These are phyloP conservation scores for Quadroppia sp. DNA, from an alignment of 2,888 invertebrate species.

Conservation along the genomic window DNA sequence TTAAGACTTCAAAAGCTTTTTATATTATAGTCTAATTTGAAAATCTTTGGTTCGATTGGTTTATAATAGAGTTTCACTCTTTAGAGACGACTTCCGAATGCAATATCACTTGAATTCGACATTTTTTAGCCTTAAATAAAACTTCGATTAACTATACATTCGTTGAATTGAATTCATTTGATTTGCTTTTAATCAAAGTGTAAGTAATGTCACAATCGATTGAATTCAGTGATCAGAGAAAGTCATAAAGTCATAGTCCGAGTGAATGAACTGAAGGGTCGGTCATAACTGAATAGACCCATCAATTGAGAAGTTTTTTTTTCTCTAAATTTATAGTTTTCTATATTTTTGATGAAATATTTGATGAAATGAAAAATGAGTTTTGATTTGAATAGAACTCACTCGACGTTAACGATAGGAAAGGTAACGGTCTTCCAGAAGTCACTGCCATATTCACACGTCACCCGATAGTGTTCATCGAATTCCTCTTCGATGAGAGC, in stretches of 20 bases:
- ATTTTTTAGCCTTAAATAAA: slow-evolving; percentile 15
- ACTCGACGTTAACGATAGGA: slow-evolving; percentile 91
- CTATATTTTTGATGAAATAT: not conserved
- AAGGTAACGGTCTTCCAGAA: slow-evolving; percentile 96
- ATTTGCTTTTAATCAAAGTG: not conserved
- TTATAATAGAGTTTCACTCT: slow-evolving; percentile 22
- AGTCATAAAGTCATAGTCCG: slow-evolving; percentile 5
- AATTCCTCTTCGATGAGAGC: slow-evolving; percentile 86
- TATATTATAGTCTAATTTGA: slow-evolving; percentile 20
- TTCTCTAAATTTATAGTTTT: not conserved
- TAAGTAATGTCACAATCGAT: slow-evolving; percentile 1
- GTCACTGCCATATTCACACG: slow-evolving; percentile 92
- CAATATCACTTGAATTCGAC: not conserved
- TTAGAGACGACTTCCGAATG: not conserved
- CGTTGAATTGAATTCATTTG: slow-evolving; percentile 13
- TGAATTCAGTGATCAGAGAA: slow-evolving; percentile 12
- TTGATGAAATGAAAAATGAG: not conserved
- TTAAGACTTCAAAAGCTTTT: not conserved
- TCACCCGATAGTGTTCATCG: slow-evolving; percentile 92
- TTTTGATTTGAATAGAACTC: slow-evolving; percentile 56
- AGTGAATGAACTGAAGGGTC: slow-evolving; percentile 3
- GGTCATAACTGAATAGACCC: slow-evolving; percentile 19
- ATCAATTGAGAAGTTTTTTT: not conserved
- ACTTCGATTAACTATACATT: not conserved
- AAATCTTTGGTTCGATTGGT: slow-evolving; percentile 29